phyloP scores from a whole-genome alignment of 1,140 invertebrate species.

The Adelges cooleyi region DNA sequence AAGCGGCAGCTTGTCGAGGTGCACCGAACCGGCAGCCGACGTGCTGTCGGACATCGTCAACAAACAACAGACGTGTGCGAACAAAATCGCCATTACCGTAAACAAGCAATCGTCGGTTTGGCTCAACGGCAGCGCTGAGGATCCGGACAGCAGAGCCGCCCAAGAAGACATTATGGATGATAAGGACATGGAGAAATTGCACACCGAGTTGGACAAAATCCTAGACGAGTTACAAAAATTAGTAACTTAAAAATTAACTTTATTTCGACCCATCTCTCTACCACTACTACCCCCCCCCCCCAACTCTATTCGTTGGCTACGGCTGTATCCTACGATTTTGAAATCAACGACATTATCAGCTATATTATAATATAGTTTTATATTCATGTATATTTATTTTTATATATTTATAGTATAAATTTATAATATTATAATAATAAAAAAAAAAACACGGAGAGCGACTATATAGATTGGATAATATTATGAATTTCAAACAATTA shows the following conservation, averaged over 20 bases:
- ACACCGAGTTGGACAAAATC: slow-evolving; percentile 47
- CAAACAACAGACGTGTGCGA: not conserved
- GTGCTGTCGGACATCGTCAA: not conserved
- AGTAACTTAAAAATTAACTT: slow-evolving; percentile 43
- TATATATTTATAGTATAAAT: too few relatives aligned
- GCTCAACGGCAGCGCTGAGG: not conserved
- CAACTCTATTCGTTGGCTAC: too few relatives aligned
- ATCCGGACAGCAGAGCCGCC: not conserved
- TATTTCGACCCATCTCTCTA: not conserved
- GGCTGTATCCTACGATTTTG: too few relatives aligned
- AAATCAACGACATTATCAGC: too few relatives aligned
- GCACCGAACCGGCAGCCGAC: not conserved
- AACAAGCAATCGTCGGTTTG: not conserved
- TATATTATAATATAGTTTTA: too few relatives aligned
- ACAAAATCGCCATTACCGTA: not conserved
- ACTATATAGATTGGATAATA: too few relatives aligned
- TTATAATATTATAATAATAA: too few relatives aligned
- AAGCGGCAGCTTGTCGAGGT: too few relatives aligned
- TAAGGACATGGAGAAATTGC: slow-evolving; percentile 41
- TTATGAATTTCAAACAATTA: too few relatives aligned
- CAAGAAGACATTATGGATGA: not conserved
- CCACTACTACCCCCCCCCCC: too few relatives aligned
- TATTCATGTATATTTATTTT: too few relatives aligned
- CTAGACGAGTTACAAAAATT: slow-evolving; percentile 48
- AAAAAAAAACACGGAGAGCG: too few relatives aligned